Evolutionary conservation across 92 coral and sea anemone genomes (phyloP).

Genomic region (Isaurus tuberculatus): DNA sequence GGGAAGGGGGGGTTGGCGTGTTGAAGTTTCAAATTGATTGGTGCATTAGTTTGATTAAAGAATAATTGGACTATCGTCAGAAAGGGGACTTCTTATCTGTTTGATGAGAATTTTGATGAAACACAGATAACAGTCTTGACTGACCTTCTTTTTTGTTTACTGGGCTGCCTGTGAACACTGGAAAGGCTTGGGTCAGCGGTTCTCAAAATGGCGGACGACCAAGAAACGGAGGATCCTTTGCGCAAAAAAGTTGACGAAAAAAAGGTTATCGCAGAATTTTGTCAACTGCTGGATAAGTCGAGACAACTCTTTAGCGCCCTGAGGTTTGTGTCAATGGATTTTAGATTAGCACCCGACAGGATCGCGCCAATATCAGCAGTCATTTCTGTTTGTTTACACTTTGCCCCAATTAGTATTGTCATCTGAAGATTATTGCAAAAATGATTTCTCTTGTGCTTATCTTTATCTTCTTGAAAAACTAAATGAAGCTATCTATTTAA

Average conservation of each 20-base stretch:
- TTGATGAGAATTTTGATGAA: too few species aligned
- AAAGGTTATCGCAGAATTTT: conserved; percentile 89
- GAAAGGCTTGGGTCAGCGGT: too few species aligned
- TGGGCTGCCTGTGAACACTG: neutral
- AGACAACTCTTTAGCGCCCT: conserved; percentile 84
- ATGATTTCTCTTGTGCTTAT: neutral
- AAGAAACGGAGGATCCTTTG: conserved; percentile 51
- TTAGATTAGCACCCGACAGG: neutral
- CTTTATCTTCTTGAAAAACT: neutral
- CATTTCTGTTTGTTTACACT: conserved; percentile 11
- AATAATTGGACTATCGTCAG: too few species aligned
- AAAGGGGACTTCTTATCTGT: too few species aligned
- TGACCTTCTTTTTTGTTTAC: too few species aligned
- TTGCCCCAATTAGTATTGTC: neutral
- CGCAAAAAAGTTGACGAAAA: conserved; percentile 69
- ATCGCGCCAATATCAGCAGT: neutral
- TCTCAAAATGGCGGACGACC: conserved; percentile 81
- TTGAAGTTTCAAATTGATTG: too few species aligned
- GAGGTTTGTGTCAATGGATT: conserved; percentile 65
- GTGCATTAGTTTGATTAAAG: too few species aligned
- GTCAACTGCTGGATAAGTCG: conserved; percentile 91
- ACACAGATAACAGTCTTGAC: too few species aligned
- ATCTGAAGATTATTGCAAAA: neutral
- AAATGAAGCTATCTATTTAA: too few species aligned
- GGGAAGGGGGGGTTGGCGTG: too few species aligned